Evolutionary conservation across 2,888 invertebrate genomes (phyloP).

Genomic region (Chymomyza fuscimana): DNA sequence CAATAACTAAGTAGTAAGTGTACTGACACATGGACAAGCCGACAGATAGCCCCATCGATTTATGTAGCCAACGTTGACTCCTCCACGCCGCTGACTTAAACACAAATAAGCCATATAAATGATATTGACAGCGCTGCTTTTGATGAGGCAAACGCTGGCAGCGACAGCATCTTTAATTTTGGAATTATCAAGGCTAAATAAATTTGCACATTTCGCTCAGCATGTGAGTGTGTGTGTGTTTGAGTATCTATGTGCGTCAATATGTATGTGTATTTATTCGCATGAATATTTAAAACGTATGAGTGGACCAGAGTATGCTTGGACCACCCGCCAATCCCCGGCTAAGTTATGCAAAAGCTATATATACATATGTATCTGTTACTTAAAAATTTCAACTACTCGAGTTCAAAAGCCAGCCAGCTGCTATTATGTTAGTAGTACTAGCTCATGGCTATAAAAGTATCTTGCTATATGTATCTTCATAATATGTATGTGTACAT

Average conservation of each 20-base stretch:
- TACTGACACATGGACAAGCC: not conserved
- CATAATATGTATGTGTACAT: slow-evolving; percentile 19
- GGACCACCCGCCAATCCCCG: not conserved
- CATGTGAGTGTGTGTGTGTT: slow-evolving; percentile 23
- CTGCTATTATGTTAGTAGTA: not conserved
- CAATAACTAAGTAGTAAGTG: not conserved
- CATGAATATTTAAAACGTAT: not conserved
- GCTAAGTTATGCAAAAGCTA: not conserved
- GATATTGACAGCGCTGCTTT: slow-evolving; percentile 14
- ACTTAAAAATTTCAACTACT: slow-evolving; percentile 32
- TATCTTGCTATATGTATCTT: not conserved
- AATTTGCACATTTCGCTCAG: slow-evolving; percentile 61
- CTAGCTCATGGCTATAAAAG: not conserved
- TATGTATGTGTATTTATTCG: not conserved
- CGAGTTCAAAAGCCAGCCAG: slow-evolving; percentile 41
- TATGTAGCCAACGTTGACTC: not conserved
- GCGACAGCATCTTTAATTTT: slow-evolving; percentile 51
- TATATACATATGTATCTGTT: not conserved
- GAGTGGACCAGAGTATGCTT: not conserved
- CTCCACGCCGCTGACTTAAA: not conserved
- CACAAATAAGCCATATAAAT: slow-evolving; percentile 35
- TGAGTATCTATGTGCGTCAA: not conserved
- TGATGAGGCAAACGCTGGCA: not conserved
- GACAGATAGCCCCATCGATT: not conserved
- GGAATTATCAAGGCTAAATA: slow-evolving; percentile 67